Conservation (phyloP, 2,797 vertebrate genomes). For the Iguana delicatissima region DNA sequence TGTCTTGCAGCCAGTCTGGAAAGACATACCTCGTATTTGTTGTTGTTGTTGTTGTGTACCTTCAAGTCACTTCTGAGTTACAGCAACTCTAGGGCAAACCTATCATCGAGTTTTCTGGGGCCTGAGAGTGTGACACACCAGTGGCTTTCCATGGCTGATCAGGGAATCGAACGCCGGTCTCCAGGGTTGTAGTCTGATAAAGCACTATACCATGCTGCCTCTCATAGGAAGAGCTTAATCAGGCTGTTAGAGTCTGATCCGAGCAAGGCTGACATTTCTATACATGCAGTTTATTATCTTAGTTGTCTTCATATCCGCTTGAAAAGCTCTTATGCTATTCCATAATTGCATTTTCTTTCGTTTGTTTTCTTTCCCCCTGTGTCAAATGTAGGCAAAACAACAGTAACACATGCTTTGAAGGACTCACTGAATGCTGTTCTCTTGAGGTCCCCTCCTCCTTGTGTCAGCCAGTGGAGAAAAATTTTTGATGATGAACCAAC, state of each 20-base stretch:
- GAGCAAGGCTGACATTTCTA: neutral
- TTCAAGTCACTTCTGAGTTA: too few relatives aligned
- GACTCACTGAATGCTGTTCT: conserved; percentile 83
- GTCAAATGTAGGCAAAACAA: conserved; percentile 88
- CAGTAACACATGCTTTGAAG: conserved; percentile 86
- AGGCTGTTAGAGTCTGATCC: neutral
- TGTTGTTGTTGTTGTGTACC: too few relatives aligned
- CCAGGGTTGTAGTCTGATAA: too few relatives aligned
- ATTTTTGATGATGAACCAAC: conserved; percentile 88
- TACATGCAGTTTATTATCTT: too few relatives aligned
- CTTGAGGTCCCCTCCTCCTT: conserved; percentile 87
- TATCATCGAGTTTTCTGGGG: too few relatives aligned
- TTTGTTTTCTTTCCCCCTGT: neutral
- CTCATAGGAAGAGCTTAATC: too few relatives aligned
- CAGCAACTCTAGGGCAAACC: too few relatives aligned
- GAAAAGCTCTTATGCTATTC: neutral
- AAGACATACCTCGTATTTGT: neutral
- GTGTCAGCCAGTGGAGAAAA: conserved; percentile 87
- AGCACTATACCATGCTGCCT: too few relatives aligned
- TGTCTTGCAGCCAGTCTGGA: neutral
- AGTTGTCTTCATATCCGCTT: too few relatives aligned
- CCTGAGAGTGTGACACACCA: too few relatives aligned
- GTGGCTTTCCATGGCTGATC: too few relatives aligned
- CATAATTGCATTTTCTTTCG: neutral
- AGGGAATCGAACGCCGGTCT: too few relatives aligned